These are phyloP conservation scores for Odontomyia ornata DNA, from an alignment of 2,888 invertebrate species.

Conservation along the genomic window DNA sequence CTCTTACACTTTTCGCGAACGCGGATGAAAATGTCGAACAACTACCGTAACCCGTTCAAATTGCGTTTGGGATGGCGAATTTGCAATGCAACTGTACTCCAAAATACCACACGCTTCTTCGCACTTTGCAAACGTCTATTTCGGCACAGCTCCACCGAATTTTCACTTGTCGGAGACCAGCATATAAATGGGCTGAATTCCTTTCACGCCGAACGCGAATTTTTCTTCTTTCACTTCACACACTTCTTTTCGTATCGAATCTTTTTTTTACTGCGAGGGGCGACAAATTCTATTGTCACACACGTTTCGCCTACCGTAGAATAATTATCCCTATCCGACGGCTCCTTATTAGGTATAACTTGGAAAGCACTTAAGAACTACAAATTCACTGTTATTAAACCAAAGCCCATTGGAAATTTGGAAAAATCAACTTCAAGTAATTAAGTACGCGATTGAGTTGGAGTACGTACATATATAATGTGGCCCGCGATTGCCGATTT, in stretches of 20 bases:
- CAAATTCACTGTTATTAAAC: no score
- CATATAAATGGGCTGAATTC: slow-evolving; percentile 18
- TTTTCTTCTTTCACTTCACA: slow-evolving; percentile 26
- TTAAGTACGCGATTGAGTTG: no score
- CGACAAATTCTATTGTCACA: slow-evolving; percentile 32
- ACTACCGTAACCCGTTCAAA: slow-evolving; percentile 16
- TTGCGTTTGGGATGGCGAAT: not conserved
- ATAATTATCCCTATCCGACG: no score
- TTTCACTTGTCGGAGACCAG: not conserved
- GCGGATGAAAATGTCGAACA: slow-evolving; percentile 32
- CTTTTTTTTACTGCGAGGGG: slow-evolving; percentile 22
- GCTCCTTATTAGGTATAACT: no score
- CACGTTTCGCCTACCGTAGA: slow-evolving; percentile 14
- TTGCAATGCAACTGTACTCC: not conserved
- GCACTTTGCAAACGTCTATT: not conserved
- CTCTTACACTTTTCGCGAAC: slow-evolving; percentile 13
- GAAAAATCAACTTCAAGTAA: no score
- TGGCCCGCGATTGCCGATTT: not conserved
- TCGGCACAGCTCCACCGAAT: not conserved
- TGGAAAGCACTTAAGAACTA: no score
- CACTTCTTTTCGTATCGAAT: slow-evolving; percentile 32
- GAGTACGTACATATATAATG: not conserved
- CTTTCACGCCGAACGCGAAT: slow-evolving; percentile 33
- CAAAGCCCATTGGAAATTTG: no score
- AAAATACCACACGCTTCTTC: not conserved